Base-by-base conservation (phyloP, 2,888 invertebrate species). In the Platypus cylindrus region DNA sequence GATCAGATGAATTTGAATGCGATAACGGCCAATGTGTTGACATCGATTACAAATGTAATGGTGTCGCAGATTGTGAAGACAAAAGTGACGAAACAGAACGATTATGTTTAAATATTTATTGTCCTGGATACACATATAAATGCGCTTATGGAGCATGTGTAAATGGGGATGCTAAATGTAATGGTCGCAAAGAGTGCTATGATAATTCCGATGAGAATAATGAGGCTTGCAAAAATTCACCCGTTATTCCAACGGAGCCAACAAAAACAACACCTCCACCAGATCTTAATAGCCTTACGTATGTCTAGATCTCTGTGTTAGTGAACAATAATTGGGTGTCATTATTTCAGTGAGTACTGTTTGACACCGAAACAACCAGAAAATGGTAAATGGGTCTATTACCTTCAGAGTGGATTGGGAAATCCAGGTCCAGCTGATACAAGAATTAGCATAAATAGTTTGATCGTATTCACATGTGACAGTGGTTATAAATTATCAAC, bases 141-240 rank as follows among this genome's bases (percentile, higher is more conserved):
- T 57, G 58, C 35, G 45, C 45, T 16, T 58, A 57, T 40, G 58
- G 58, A 7, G 56, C 54, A 3, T 58, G 56, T 38, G 49, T 56
- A 3, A 39, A 45, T 18, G 65, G 68, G 3, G 64, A 66, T 15
- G 56, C 65, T 1, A 57, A 62, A 28, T 78, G 78, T 43, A 65
- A 71, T 44, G 64, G 64, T 1, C 40, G 54, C 5, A 40, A 50
- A 30, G 63, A 71, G 30, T 71, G 71, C 43, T 45, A 57, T 2
- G 70, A 70, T 37, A 59, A 58, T 18, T 69, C 69, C 3, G 70
- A 70, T 46, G 70, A 70, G 45, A 41, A 41, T 15, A 40, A 41
- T 20, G 18, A 9, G 12, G 7, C 14, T 18, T 15, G 11, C 11
- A 12, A 38, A 2, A 16, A 11, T 3, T 27, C 29, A 3, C 30